Evolutionary conservation across 2,797 vertebrate genomes (phyloP), one percentile per base, ranked within the genome.

Genomic region (Pteropus rufus): DNA sequence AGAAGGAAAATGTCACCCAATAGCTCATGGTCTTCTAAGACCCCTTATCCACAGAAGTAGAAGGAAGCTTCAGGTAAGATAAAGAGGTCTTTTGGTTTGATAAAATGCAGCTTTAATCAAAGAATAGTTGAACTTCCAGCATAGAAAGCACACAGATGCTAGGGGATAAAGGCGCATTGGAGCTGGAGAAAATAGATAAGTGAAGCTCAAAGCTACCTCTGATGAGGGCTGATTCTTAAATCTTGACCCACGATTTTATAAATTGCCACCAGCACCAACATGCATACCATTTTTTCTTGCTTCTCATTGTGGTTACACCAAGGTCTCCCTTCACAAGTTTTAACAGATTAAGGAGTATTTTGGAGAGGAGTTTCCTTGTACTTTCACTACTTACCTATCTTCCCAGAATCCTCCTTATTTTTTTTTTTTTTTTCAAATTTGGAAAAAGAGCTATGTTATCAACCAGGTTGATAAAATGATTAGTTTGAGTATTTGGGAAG

Each of bases 371-470:
- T 75, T 93, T 80, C 39, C 69, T 95, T 54, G 9, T 89, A 19
- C 9, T 65, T 92, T 88, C 14, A 10, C 19, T 65, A 44, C 69
- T 86, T 91, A 88, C 39, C 24, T 14, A 34, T 82, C 34, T 60
- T 93, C 46, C 23, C 39, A 79, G 88, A 91, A 69, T 34, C 58
- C 52, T 69, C 44, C 29, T 41, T 41, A 52, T 62, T 76, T 86
- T 72, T 86, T 60, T 90, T 60, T 90, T 34, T 67, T 18, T 69
- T 91, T 92, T 72, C 26, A 93, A 64, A 93, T 76, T n/a, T 70
- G 83, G 46, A 84, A 85, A 89, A 92, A 60, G 89, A 86, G 70
- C 21, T 24, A 39, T 75, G 10, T 65, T 82, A 79, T 64, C 65
- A 87, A 12, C 44, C 10, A 89, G 79, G 64, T 36, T 34, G 73